A percentile compares a stretch with the other conserved stretches of the same genome.
Evolutionary conservation across 2,797 vertebrate species (phyloP).

Genomic region (Acestrorhynchus altus): DNA sequence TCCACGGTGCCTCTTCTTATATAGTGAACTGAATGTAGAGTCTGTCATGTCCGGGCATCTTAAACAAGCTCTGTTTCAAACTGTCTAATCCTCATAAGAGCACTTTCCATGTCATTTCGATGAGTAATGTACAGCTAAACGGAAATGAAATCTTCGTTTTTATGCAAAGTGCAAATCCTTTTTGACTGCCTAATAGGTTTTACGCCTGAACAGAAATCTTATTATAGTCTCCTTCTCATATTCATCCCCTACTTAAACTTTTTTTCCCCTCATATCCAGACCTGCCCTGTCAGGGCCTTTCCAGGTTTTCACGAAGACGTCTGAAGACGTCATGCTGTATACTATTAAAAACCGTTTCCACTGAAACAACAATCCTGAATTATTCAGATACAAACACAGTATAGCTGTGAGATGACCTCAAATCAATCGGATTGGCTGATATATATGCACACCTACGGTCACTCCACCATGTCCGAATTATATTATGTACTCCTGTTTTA

Average conservation of each 20-base stretch:
- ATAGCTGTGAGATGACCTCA: too few relatives aligned
- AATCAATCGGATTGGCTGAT: too few relatives aligned
- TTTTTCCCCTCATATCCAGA: constrained; percentile 19
- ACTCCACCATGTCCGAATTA: too few relatives aligned
- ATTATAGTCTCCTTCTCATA: constrained; percentile 49
- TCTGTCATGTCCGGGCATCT: background rate
- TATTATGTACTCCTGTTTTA: too few relatives aligned
- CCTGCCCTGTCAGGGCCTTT: constrained; percentile 12
- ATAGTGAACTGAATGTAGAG: background rate
- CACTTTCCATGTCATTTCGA: constrained; percentile 29
- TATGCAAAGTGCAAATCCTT: constrained; percentile 54
- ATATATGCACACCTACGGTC: too few relatives aligned
- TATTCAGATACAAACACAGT: too few relatives aligned
- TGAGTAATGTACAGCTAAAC: constrained; percentile 44
- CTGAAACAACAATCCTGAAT: background rate
- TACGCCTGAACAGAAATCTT: constrained; percentile 52
- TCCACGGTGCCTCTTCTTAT: background rate
- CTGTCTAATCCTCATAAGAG: constrained; percentile 34
- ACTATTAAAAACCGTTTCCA: too few relatives aligned
- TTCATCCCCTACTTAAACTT: constrained; percentile 19
- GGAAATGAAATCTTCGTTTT: constrained; percentile 53
- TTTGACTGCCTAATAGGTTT: constrained; percentile 57
- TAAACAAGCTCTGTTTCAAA: constrained; percentile 12
- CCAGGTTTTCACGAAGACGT: background rate
- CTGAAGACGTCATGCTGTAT: too few relatives aligned